Evolutionary conservation across 2,888 invertebrate species (phyloP).

Genomic region (Philhelius pedissequus): DNA sequence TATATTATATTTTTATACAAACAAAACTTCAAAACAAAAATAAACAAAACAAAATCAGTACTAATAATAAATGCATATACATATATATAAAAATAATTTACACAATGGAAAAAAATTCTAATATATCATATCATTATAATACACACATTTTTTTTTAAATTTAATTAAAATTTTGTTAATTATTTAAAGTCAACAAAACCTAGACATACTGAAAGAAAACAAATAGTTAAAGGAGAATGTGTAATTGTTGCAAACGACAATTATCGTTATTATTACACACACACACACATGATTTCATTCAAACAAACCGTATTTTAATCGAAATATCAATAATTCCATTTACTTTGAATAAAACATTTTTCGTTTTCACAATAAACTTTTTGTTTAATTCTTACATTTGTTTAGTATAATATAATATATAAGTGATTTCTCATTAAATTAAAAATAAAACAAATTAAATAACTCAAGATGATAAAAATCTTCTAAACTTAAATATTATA

Average conservation of each 20-base stretch:
- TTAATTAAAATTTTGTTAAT: conserved; percentile 61
- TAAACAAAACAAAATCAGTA: conserved; percentile 51
- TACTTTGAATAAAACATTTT: conserved; percentile 29
- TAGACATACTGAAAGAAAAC: conserved; percentile 32
- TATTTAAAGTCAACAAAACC: conserved; percentile 59
- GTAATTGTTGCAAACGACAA: conserved; percentile 28
- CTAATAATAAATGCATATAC: conserved; percentile 62
- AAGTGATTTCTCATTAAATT: conserved; percentile 50
- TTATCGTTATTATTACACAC: conserved; percentile 21
- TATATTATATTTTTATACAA: conserved; percentile 67
- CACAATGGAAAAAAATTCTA: conserved; percentile 46
- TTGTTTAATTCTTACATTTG: conserved; percentile 25
- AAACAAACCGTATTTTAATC: conserved; percentile 29
- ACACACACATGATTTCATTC: conserved; percentile 15
- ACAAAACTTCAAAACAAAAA: conserved; percentile 30
- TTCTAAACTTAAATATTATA: conserved; percentile 32
- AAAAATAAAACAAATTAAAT: background rate
- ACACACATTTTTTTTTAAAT: conserved; percentile 58
- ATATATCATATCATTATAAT: conserved; percentile 66
- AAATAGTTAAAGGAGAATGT: background rate
- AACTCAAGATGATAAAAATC: conserved; percentile 31
- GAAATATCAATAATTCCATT: conserved; percentile 61
- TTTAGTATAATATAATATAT: conserved; percentile 39
- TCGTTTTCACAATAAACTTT: conserved; percentile 20
- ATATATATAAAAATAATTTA: conserved; percentile 64